Evolutionary conservation across 2,888 invertebrate genomes (phyloP).

Genomic region (Eumerus sabulonum): DNA sequence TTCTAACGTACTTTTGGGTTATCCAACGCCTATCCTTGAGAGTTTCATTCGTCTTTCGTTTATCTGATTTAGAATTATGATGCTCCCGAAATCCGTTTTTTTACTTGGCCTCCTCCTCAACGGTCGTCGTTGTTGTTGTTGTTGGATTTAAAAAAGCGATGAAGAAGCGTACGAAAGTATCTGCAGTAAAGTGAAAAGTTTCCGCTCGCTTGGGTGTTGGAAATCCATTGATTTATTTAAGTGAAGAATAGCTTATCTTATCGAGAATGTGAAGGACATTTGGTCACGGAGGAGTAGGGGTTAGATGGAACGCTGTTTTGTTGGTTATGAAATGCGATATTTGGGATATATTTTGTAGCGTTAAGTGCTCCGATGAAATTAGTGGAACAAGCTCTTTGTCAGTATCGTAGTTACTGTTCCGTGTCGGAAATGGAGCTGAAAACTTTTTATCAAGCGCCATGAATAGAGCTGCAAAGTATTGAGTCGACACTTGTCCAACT

Average conservation of each 20-base stretch:
- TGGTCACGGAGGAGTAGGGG: no score
- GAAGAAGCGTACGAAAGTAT: conserved; percentile 29
- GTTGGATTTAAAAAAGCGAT: not conserved
- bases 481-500: no score
- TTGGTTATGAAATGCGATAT: no score
- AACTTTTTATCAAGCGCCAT: no score
- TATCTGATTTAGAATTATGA: conserved; percentile 62
- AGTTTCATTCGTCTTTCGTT: conserved; percentile 31
- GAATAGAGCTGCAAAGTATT: no score
- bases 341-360: no score
- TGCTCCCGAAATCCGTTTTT: conserved; percentile 28
- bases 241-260: conserved; percentile 56
- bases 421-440: no score
- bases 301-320: no score
- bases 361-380: no score
- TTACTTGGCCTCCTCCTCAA: not conserved
- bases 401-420: no score
- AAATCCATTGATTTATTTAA: conserved; percentile 61
- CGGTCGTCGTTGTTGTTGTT: not conserved
- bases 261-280: conserved; percentile 14
- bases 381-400: no score
- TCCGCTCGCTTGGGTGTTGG: conserved; percentile 47
- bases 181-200: conserved; percentile 61
- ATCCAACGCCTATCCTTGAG: conserved; percentile 44
- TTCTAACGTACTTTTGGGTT: no score